phyloP scores from a whole-genome alignment of 2,888 invertebrate genomes.

The Chloromyia formosa region DNA sequence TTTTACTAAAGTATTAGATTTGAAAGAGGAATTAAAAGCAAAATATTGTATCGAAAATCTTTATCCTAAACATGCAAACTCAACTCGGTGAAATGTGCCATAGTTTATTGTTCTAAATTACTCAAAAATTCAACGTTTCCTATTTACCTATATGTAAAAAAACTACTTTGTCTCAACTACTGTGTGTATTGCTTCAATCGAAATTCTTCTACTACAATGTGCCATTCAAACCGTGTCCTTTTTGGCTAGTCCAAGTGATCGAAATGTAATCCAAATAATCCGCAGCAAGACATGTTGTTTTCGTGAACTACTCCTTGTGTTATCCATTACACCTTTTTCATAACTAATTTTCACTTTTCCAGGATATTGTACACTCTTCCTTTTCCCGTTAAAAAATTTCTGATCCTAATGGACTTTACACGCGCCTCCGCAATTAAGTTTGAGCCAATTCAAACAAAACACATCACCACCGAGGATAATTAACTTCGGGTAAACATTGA shows the following conservation, averaged over 20 bases:
- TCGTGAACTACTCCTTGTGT: conserved; percentile 8
- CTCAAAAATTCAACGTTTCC: neutral
- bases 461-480: no score
- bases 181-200: conserved; percentile 6
- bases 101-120: no score
- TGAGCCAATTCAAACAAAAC: neutral
- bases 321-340: conserved; percentile 43
- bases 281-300: conserved; percentile 34
- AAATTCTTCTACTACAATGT: conserved; percentile 12
- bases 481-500: no score
- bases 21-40: no score
- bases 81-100: no score
- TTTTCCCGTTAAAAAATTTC: no score
- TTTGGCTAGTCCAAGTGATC: conserved; percentile 46
- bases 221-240: conserved; percentile 46
- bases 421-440: neutral
- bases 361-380: no score
- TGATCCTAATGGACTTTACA: neutral
- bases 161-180: conserved; percentile 32
- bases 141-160: conserved; percentile 14
- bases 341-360: neutral
- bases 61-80: no score
- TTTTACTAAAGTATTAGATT: no score
- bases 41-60: no score
- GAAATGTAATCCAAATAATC: conserved; percentile 49